Evolutionary conservation across 1,140 invertebrate genomes (phyloP), one percentile per base, ranked within the genome.

Genomic region (Caenorhabditis brenneri): DNA sequence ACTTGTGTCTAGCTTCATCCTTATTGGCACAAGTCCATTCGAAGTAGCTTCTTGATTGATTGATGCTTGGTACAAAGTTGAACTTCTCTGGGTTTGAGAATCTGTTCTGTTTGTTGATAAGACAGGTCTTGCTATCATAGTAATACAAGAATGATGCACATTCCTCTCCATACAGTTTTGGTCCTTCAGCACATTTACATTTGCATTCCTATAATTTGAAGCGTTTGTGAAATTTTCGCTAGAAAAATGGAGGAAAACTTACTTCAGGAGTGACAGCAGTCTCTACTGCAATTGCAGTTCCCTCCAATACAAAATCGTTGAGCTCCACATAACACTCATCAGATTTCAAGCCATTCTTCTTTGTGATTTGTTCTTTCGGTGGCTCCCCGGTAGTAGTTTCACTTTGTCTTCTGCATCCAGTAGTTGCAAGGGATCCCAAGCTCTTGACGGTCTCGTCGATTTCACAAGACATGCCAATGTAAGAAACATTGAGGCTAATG

Each of bases 301-400:
- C 89, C 80, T 90, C 90, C 4, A 90, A 84, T 3, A 90, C 89
- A 46, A 88, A 88, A 22, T 89, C 84, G 29, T 89, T 88, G n/a
- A 90, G 84, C 79, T 90, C 89, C 24, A 88, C 29, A 79, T 91
- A 90, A 65, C 89, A 90, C 19, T 85, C 65, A 80, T 90, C 89
- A 7, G 88, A 74, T 24, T 49, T 79, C 49, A 49, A 42, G 1
- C 51, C 39, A 29, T 80, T 42, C 24, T 80, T 84, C 27, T 81
- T 69, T 22, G 53, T 49, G 2, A 24, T 6, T 24, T 29, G 6
- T 22, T 81, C 53, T 58, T 58, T 60, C 39, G 19, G 1, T 22
- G 80, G 27, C 7, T 16, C 58, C 24, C 42, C 49, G 15, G 51
- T 46, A 6, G 51, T 39, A 4, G 55, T 31, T 12, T 60, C 53